Evolutionary conservation across 2,888 invertebrate genomes (phyloP).

Genomic region (Polylopha cassiicola): DNA sequence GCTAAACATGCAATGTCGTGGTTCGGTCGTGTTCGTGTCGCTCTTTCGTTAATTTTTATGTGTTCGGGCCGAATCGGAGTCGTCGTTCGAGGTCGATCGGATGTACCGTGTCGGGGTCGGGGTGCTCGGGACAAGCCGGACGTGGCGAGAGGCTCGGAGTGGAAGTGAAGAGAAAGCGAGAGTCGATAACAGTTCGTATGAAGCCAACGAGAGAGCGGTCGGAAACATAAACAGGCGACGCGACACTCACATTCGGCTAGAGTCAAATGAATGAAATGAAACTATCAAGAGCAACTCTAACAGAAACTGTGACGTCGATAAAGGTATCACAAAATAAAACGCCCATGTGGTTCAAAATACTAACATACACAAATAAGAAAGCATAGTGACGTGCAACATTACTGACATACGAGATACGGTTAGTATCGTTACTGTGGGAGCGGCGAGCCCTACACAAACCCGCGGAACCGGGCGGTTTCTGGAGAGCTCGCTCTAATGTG

Average conservation of each 20-base stretch:
- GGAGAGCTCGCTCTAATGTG: slow-evolving; percentile 44
- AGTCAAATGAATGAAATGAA: slow-evolving; percentile 73
- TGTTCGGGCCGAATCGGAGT: slow-evolving; percentile 59
- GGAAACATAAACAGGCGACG: slow-evolving; percentile 59
- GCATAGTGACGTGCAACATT: slow-evolving; percentile 65
- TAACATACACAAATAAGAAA: slow-evolving; percentile 57
- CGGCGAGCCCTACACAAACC: too few species aligned
- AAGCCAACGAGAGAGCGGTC: slow-evolving; percentile 56
- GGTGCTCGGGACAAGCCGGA: slow-evolving; percentile 68
- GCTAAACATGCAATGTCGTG: slow-evolving; percentile 77
- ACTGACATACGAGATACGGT: slow-evolving; percentile 46
- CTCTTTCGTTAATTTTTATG: slow-evolving; percentile 37
- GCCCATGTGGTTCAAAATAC: slow-evolving; percentile 65
- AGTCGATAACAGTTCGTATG: slow-evolving; percentile 53
- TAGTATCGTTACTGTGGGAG: too few species aligned
- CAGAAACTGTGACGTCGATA: slow-evolving; percentile 74
- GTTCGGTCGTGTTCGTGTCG: slow-evolving; percentile 64
- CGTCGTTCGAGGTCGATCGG: slow-evolving; percentile 36
- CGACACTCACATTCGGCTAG: slow-evolving; percentile 68
- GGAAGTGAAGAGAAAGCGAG: slow-evolving; percentile 64
- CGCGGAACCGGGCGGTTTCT: too few species aligned
- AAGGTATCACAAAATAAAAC: slow-evolving; percentile 78
- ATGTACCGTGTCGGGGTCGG: slow-evolving; percentile 38
- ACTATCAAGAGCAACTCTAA: slow-evolving; percentile 75
- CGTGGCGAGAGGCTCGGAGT: slow-evolving; percentile 61